Base-by-base conservation (phyloP, 2,888 invertebrate species). In the Limnephilus lunatus region DNA sequence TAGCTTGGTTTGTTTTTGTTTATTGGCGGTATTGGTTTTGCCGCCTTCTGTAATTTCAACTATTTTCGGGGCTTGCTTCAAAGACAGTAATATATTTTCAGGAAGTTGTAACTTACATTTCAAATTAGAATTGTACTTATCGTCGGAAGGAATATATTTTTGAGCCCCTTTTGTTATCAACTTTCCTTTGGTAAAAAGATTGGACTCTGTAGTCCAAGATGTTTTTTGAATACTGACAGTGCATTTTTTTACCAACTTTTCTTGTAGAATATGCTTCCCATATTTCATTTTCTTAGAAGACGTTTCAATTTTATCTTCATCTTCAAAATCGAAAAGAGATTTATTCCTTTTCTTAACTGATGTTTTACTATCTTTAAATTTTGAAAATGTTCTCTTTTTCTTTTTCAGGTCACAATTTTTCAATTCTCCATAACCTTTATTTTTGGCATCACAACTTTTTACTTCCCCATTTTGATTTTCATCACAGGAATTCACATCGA, bases 61-160 rank as follows among this genome's bases (percentile, higher is more conserved):
- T 31, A 85, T 32, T 53, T 39, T 89, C 86, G 14, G 91, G n/a
- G 81, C 89, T 92, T 89, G 68, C 35, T 35, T 80, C 32, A 92
- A 94, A 94, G 95, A 95, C 88, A 95, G 93, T 80, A 96, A 94
- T 93, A 95, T 96, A 92, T 95, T 95, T 94, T 95, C 95, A 89
- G 96, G 96, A 94, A 96, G 95, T 83, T 95, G 94, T 44, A 96
- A 94, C 94, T 96, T 95, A 81, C 96, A 95, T 95, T 96, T 96
- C 80, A 96, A 94, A 94, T 96, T 95, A 86, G 94, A 94, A 90
- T 95, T 94, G 35, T 95, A 94, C 94, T 95, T 95, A 94, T 95
- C 95, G 93, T 95, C 94, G 9, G 96, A 96, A 90, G 96, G 96
- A 94, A 96, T 96, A 94, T 96, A 96, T 95, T 96, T 96, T 94